phyloP scores from a whole-genome alignment of 2,888 invertebrate species.

The Tholera decimalis region DNA sequence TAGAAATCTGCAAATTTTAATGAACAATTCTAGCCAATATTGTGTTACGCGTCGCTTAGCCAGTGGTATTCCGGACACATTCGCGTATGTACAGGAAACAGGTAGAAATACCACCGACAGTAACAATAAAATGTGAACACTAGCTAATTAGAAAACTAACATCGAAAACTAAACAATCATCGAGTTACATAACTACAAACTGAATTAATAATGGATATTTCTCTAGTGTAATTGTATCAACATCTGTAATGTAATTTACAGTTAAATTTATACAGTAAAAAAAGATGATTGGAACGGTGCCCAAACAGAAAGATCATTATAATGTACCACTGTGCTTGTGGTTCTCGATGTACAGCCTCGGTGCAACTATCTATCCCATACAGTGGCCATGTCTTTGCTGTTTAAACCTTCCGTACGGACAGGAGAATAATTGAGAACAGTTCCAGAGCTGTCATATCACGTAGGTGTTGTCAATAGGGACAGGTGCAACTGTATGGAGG shows the following conservation, averaged over 20 bases:
- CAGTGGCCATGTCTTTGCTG: constrained; percentile 12
- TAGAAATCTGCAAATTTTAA: constrained; percentile 76
- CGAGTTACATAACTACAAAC: constrained; percentile 70
- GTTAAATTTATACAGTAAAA: constrained; percentile 72
- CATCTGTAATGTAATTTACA: constrained; percentile 69
- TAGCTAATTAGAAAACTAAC: constrained; percentile 85
- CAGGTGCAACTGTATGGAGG: constrained; percentile 37
- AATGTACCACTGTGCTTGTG: constrained; percentile 58
- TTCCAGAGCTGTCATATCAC: constrained; percentile 3
- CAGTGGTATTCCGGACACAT: constrained; percentile 62
- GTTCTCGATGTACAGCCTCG: constrained; percentile 62
- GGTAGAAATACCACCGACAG: constrained; percentile 62
- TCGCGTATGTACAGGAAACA: constrained; percentile 69
- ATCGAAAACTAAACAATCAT: constrained; percentile 84
- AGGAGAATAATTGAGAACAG: constrained; percentile 43
- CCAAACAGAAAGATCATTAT: constrained; percentile 72
- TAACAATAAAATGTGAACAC: constrained; percentile 76
- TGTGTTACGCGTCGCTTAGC: constrained; percentile 64
- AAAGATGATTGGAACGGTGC: constrained; percentile 62
- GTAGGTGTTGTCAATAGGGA: not conserved
- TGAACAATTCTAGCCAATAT: constrained; percentile 75
- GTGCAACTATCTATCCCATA: constrained; percentile 51
- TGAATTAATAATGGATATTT: constrained; percentile 65
- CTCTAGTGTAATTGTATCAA: constrained; percentile 63
- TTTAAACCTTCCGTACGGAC: constrained; percentile 16